A percentile compares a stretch with the other conserved stretches of the same genome.
These are phyloP conservation scores for Australoheros facetus DNA, from an alignment of 2,797 vertebrate genomes.

Conservation along the genomic window DNA sequence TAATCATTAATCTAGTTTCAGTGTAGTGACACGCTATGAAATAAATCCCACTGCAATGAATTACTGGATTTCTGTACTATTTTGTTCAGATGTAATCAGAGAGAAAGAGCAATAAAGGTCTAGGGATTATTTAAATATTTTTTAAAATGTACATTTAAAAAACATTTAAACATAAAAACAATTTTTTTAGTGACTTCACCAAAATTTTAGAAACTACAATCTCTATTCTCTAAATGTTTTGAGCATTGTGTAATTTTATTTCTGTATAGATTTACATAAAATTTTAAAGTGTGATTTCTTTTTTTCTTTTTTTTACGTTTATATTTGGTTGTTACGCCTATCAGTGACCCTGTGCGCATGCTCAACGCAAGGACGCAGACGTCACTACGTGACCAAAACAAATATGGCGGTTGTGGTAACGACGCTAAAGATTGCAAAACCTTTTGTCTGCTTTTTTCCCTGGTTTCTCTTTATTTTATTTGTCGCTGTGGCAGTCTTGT, in stretches of 20 bases:
- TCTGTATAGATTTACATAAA: too few relatives aligned
- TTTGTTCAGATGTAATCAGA: too few relatives aligned
- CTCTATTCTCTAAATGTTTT: background rate
- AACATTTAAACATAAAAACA: too few relatives aligned
- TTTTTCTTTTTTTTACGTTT: too few relatives aligned
- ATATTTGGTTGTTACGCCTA: too few relatives aligned
- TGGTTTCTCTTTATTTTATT: background rate
- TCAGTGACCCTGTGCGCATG: background rate
- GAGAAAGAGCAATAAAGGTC: background rate
- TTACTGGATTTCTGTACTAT: too few relatives aligned
- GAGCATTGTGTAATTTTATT: background rate
- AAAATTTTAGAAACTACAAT: background rate
- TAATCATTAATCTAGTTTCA: background rate
- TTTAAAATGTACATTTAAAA: background rate
- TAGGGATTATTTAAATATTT: background rate
- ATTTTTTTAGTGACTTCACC: too few relatives aligned
- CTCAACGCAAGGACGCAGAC: slow-evolving; percentile 10
- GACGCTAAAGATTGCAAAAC: background rate
- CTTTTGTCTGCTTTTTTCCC: background rate
- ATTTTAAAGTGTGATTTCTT: too few relatives aligned
- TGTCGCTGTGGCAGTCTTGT: background rate
- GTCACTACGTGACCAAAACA: slow-evolving; percentile 63
- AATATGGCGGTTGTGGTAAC: slow-evolving; percentile 54
- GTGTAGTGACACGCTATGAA: background rate
- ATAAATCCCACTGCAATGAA: too few relatives aligned